Conservation (phyloP, 2,888 invertebrate species). For the Eucera pruinosa region DNA sequence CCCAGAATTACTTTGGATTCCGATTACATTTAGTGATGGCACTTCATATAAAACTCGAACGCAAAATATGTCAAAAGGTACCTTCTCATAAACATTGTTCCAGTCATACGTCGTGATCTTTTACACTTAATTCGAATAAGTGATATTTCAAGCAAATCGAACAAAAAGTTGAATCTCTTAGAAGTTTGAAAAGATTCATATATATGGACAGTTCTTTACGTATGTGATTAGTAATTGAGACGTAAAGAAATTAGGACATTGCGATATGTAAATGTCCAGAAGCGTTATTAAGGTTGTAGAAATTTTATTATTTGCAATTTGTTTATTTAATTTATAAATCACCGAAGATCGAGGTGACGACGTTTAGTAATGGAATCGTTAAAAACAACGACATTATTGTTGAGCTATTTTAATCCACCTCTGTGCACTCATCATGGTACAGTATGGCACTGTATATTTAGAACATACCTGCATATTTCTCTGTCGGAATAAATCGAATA, state of each 20-base stretch:
- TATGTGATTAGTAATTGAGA: background rate
- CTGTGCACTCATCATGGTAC: constrained; percentile 38
- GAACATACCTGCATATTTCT: constrained; percentile 40
- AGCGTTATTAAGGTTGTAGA: background rate
- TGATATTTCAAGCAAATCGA: background rate
- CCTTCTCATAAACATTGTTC: background rate
- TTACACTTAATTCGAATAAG: background rate
- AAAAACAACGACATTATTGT: constrained; percentile 27
- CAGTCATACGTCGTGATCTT: background rate
- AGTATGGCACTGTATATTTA: constrained; percentile 49
- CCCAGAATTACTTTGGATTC: too few species aligned
- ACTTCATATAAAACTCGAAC: too few species aligned
- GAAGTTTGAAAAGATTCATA: too few species aligned
- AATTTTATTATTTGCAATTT: background rate
- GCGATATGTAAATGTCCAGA: background rate
- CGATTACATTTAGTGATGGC: background rate
- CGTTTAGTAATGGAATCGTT: constrained; percentile 14
- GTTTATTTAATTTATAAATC: constrained; percentile 30
- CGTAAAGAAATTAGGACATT: background rate
- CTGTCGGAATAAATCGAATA: constrained; percentile 31
- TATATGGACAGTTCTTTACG: too few species aligned
- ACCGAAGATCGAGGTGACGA: background rate
- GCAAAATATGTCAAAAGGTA: background rate
- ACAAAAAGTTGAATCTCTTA: constrained; percentile 2
- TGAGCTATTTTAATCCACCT: constrained; percentile 40